phyloP scores from a whole-genome alignment of 30 jellyfish, hydroid and myxozoan genomes.

The Rhopilema esculentum region DNA sequence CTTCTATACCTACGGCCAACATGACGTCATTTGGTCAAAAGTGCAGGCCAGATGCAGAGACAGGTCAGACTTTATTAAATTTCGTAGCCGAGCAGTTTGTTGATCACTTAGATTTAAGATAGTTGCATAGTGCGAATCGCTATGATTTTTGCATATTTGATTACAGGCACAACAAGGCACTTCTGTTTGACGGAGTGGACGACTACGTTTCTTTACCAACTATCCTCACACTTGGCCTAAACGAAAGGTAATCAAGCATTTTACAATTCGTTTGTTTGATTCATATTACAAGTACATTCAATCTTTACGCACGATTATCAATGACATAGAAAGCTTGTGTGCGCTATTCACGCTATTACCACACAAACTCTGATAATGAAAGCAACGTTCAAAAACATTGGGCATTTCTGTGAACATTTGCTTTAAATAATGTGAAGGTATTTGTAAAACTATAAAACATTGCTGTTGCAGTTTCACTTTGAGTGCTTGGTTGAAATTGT shows the following conservation, averaged over 20 bases:
- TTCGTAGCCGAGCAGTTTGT: not conserved
- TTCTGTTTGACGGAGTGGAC: conserved; percentile 70
- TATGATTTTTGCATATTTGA: not conserved
- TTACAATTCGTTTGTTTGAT: too few species aligned
- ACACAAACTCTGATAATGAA: not conserved
- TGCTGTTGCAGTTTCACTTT: conserved; percentile 73
- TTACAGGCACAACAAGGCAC: conserved; percentile 83
- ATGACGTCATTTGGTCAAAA: conserved; percentile 81
- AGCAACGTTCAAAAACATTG: not conserved
- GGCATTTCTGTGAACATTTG: too few species aligned
- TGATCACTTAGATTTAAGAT: too few species aligned
- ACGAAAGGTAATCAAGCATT: conserved; percentile 58
- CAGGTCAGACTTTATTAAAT: conserved; percentile 43
- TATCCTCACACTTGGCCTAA: conserved; percentile 47
- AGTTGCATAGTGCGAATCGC: too few species aligned
- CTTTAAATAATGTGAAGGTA: too few species aligned
- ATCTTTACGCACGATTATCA: too few species aligned
- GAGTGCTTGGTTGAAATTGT: conserved; percentile 84
- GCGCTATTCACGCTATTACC: too few species aligned
- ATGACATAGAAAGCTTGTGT: too few species aligned
- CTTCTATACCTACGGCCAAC: conserved; percentile 87
- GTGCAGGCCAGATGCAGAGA: conserved; percentile 77
- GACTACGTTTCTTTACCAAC: conserved; percentile 81
- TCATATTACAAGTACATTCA: too few species aligned
- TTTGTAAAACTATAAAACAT: too few species aligned